phyloP scores from a whole-genome alignment of 2,888 invertebrate genomes.

The Lasioglossum pauxillum region DNA sequence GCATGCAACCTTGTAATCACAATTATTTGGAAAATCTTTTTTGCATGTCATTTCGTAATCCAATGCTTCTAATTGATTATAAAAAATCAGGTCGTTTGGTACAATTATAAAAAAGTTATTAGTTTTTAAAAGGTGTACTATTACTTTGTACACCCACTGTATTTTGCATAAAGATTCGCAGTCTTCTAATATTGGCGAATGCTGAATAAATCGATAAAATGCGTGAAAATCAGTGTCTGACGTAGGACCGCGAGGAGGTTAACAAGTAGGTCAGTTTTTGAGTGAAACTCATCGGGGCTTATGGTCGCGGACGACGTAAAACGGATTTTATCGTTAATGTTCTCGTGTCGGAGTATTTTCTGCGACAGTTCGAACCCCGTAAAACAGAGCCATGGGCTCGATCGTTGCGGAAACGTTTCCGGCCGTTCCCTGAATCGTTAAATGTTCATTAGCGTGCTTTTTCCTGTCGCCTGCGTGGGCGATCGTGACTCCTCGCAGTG shows the following conservation, averaged over 20 bases:
- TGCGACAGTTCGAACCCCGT: background rate
- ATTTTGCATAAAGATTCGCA: too few species aligned
- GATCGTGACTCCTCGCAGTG: slow-evolving; percentile 46
- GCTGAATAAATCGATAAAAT: too few species aligned
- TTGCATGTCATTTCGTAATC: too few species aligned
- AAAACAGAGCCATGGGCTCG: background rate
- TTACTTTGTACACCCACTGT: too few species aligned
- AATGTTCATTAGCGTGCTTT: background rate
- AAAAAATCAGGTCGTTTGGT: too few species aligned
- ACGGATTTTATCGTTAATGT: background rate
- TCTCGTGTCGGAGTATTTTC: background rate
- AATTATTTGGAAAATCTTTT: too few species aligned
- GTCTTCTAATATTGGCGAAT: too few species aligned
- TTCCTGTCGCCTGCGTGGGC: background rate
- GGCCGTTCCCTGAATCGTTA: background rate
- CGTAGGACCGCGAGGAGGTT: background rate
- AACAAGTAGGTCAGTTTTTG: background rate
- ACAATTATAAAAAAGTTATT: too few species aligned
- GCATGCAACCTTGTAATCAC: too few species aligned
- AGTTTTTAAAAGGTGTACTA: too few species aligned
- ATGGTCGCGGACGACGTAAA: background rate
- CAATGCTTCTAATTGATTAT: too few species aligned
- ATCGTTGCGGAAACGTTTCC: background rate
- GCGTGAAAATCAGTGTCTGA: background rate
- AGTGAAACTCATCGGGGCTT: background rate